These are phyloP conservation scores for Euwallacea fornicatus DNA, from an alignment of 1,140 invertebrate species.

Conservation along the genomic window DNA sequence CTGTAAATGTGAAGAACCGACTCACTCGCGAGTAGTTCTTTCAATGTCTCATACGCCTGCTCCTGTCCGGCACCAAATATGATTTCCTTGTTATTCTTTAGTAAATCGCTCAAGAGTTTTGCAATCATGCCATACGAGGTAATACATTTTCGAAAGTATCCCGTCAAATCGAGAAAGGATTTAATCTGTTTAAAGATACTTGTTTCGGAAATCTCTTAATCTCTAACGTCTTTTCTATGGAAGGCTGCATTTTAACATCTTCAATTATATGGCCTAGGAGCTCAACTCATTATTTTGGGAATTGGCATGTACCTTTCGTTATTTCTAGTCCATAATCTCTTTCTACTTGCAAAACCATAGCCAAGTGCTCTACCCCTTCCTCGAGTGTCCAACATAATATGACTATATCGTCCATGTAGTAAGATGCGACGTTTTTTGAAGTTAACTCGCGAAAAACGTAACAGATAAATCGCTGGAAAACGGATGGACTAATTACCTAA, in stretches of 20 bases:
- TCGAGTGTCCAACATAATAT: slow-evolving; percentile 35
- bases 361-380: not conserved
- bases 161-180: slow-evolving; percentile 46
- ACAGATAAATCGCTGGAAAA: slow-evolving; percentile 39
- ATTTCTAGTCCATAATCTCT: slow-evolving; percentile 49
- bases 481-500: slow-evolving; percentile 37
- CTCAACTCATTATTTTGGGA: slow-evolving; percentile 32
- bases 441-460: slow-evolving; percentile 44
- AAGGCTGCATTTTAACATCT: slow-evolving; percentile 39
- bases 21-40: slow-evolving; percentile 37
- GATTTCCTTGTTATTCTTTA: slow-evolving; percentile 4
- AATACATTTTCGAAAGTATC: slow-evolving; percentile 51
- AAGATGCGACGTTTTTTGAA: slow-evolving; percentile 39
- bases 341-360: slow-evolving; percentile 14
- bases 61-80: not conserved
- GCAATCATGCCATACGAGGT: slow-evolving; percentile 37
- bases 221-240: slow-evolving; percentile 47
- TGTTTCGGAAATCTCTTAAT: slow-evolving; percentile 45
- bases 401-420: slow-evolving; percentile 42
- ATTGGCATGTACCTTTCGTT: slow-evolving; percentile 49
- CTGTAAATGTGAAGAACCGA: slow-evolving; percentile 51
- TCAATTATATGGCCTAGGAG: slow-evolving; percentile 37
- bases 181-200: slow-evolving; percentile 25
- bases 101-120: slow-evolving; percentile 42
- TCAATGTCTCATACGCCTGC: slow-evolving; percentile 39